These are phyloP conservation scores for Enteromius fasciolatus DNA, from an alignment of 2,797 vertebrate genomes.

Conservation along the genomic window DNA sequence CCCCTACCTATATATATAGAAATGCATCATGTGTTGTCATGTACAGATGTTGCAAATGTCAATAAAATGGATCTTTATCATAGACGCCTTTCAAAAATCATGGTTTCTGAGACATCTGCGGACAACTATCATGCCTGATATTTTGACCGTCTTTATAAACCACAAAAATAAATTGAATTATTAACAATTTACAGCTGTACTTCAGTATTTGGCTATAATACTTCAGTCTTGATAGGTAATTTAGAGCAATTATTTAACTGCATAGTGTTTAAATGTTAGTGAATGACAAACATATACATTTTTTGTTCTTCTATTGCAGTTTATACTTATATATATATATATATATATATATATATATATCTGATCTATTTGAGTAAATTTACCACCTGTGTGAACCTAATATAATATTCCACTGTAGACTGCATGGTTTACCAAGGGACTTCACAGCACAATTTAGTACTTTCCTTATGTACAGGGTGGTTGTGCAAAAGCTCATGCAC, in stretches of 20 bases:
- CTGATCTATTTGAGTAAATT: slow-evolving; percentile 75
- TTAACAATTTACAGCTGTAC: background rate
- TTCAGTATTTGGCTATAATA: background rate
- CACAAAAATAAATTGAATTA: background rate
- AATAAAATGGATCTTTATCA: slow-evolving; percentile 1
- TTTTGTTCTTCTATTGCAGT: background rate
- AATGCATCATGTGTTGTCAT: background rate
- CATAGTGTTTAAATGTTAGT: background rate
- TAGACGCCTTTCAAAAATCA: background rate
- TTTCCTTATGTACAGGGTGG: slow-evolving; percentile 46
- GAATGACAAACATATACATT: background rate
- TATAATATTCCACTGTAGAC: slow-evolving; percentile 3
- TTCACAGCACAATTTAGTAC: background rate
- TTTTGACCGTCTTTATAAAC: background rate
- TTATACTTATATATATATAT: no score
- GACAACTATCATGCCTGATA: background rate
- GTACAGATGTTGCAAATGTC: background rate
- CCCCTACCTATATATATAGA: slow-evolving; percentile 40
- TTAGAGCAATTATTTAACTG: background rate
- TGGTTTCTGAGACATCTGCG: background rate
- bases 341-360: no score
- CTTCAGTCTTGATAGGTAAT: background rate
- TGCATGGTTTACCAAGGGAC: background rate
- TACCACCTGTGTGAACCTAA: slow-evolving; percentile 23
- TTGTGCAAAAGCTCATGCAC: slow-evolving; percentile 28